These are phyloP conservation scores for Yponomeuta plumbellus DNA, from an alignment of 2,888 invertebrate species.

Conservation along the genomic window DNA sequence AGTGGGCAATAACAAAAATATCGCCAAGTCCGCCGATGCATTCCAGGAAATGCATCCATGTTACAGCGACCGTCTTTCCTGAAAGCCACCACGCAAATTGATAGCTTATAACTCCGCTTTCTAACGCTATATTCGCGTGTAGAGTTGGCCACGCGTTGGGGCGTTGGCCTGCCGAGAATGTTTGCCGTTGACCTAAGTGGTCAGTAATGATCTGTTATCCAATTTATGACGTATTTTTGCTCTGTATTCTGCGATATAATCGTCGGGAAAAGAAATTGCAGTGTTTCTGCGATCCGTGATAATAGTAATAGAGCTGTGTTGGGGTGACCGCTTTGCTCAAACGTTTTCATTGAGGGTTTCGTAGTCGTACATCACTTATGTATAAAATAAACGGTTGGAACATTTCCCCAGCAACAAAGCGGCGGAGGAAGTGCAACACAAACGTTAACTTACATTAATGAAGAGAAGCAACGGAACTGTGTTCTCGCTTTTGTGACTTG, in stretches of 20 bases:
- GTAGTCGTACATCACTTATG: background rate
- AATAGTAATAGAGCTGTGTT: background rate
- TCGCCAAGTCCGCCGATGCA: slow-evolving; percentile 68
- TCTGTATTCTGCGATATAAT: slow-evolving; percentile 1
- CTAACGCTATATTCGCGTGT: slow-evolving; percentile 7
- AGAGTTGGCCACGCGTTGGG: slow-evolving; percentile 36
- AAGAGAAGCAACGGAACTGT: background rate
- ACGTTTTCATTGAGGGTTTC: background rate
- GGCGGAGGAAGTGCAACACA: background rate
- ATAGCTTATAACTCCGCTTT: background rate
- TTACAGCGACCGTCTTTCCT: slow-evolving; percentile 40
- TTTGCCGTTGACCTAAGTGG: slow-evolving; percentile 71
- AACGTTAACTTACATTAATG: background rate
- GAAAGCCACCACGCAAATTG: slow-evolving; percentile 2
- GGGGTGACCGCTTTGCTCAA: background rate
- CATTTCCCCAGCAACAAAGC: background rate
- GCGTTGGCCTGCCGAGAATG: slow-evolving; percentile 72
- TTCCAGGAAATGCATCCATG: slow-evolving; percentile 70
- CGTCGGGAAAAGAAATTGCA: slow-evolving; percentile 1
- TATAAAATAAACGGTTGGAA: background rate
- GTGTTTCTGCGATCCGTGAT: background rate
- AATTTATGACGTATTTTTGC: slow-evolving; percentile 48
- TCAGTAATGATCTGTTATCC: slow-evolving; percentile 72
- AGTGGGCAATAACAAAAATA: slow-evolving; percentile 41
- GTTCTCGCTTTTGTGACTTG: background rate